Conservation (phyloP, 2,888 invertebrate species). For the Chymomyza fuscimana region DNA sequence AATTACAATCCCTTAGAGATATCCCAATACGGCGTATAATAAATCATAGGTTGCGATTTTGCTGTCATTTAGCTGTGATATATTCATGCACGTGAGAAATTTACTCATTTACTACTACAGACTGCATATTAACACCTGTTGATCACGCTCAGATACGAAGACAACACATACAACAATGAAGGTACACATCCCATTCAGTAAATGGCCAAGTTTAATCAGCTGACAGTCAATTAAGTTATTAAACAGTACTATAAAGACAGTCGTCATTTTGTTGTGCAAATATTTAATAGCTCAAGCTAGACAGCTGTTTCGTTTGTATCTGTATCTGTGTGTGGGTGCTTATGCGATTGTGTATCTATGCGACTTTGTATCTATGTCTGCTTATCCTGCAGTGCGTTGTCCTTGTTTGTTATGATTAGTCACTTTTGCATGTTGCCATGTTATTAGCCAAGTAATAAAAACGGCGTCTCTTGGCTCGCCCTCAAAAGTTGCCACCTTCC, state of each 20-base stretch:
- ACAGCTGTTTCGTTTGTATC: not conserved
- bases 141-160: not conserved
- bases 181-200: not conserved
- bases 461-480: slow-evolving; percentile 38
- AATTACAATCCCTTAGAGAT: not conserved
- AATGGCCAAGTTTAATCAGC: not conserved
- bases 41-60: not conserved
- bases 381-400: slow-evolving; percentile 27
- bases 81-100: not conserved
- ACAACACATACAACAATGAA: not conserved
- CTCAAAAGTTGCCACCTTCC: not conserved
- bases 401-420: slow-evolving; percentile 34
- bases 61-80: not conserved
- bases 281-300: slow-evolving; percentile 25
- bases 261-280: slow-evolving; percentile 37
- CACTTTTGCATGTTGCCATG: slow-evolving; percentile 41
- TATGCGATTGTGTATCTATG: not conserved
- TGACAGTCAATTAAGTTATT: slow-evolving; percentile 28
- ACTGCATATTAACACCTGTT: not conserved
- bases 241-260: not conserved
- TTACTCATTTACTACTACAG: not conserved
- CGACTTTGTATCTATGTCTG: not conserved
- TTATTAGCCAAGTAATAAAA: slow-evolving; percentile 43
- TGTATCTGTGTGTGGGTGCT: not conserved
- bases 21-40: not conserved